Evolutionary conservation across 2,797 vertebrate species (phyloP), one percentile per base, ranked within the genome.

Genomic region (Anolis apletophallus): DNA sequence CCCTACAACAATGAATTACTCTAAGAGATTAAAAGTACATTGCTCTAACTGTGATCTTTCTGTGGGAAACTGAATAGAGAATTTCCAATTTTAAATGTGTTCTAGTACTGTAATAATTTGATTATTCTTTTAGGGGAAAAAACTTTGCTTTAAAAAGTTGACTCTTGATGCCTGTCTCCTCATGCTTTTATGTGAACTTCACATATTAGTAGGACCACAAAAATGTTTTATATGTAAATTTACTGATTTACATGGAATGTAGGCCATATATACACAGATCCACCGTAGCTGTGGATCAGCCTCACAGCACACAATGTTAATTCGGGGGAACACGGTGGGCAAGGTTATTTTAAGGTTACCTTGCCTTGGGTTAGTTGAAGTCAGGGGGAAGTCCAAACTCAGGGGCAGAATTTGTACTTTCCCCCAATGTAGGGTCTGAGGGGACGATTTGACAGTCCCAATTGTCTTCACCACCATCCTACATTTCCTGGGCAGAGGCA

Each of bases 21-120:
- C 91, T 93, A 90, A 95, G 85, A 91, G 87, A 93, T 90, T 85
- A 90, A 52, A 88, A 89, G 91, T 87, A 59, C 72, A 93, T 86
- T 57, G 87, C 77, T 92, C 77, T 82, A 64, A 76, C 84, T 93
- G 89, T 80, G 86, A 91, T 89, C 69, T 88, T 82, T 55, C 81
- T 85, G 88, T 72, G 81, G 90, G 73, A 81, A 88, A 79, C 61
- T 64, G 3, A 82, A 90, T 78, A 92, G 29, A 82, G 82, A 71
- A 57, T 36, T 72, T 71, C 69, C 73, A 84, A 79, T 3, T 23
- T 85, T 29, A 79, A 50, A 17, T 17, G n/a, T 8, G 34, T 13
- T 67, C 10, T 9, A 79, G 36, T 73, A 40, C 68, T 34, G 34
- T 29, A 61, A 59, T 80, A 8, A 80, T 80, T 61, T 64, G 17